A percentile compares a stretch with the other conserved stretches of the same genome.
phyloP scores from a whole-genome alignment of 2,888 invertebrate genomes.

The Calliopum simillimum region DNA sequence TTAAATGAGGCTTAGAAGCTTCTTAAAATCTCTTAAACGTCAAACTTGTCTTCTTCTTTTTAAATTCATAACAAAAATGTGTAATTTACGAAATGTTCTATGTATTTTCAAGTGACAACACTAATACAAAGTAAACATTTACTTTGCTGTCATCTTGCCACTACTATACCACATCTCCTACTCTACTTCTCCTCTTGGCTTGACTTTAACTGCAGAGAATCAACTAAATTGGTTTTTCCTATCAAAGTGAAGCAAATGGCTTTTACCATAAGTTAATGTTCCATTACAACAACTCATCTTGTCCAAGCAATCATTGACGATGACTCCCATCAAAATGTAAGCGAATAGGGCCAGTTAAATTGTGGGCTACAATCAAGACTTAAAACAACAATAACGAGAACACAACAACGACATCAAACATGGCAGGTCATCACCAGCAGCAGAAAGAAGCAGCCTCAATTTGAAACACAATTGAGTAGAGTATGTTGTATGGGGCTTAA shows the following conservation, averaged over 20 bases:
- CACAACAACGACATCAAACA: not conserved
- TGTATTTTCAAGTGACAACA: too few species aligned
- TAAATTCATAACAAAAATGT: too few species aligned
- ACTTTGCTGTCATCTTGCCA: too few species aligned
- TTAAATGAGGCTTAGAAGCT: too few species aligned
- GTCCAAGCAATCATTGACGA: not conserved
- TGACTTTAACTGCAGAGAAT: not conserved
- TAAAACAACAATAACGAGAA: not conserved
- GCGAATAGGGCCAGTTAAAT: not conserved
- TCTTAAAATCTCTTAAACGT: too few species aligned
- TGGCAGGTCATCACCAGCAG: conserved; percentile 24
- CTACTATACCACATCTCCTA: too few species aligned
- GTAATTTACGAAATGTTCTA: too few species aligned
- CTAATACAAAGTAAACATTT: too few species aligned
- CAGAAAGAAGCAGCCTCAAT: not conserved
- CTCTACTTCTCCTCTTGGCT: too few species aligned
- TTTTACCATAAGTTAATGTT: conserved; percentile 23
- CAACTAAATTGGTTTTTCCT: conserved; percentile 1
- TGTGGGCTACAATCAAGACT: not conserved
- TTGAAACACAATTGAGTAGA: conserved; percentile 5
- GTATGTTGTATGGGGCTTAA: too few species aligned
- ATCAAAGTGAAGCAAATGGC: conserved; percentile 16
- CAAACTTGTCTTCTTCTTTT: too few species aligned
- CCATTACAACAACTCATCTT: conserved; percentile 25
- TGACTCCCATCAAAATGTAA: conserved; percentile 17